Evolutionary conservation across 2,113 vertebrate genomes (phyloP).

Genomic region (Edolisoma coerulescens): DNA sequence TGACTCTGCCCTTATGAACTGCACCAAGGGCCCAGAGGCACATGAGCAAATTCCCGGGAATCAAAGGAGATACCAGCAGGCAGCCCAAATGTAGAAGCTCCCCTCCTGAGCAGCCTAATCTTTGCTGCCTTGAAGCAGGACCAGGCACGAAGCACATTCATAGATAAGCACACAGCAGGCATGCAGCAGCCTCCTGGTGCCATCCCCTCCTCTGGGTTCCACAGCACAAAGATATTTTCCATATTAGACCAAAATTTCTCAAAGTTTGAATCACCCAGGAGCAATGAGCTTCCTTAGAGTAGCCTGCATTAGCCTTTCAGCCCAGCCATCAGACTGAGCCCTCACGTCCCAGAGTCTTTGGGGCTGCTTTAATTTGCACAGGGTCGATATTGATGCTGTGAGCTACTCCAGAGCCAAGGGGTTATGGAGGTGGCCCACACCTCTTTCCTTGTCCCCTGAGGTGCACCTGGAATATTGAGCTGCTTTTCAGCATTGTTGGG

Average conservation of each 20-base stretch:
- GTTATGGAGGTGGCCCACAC: background rate
- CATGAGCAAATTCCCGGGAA: slow-evolving; percentile 33
- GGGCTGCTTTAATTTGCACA: background rate
- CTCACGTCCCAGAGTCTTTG: background rate
- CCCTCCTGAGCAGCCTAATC: slow-evolving; percentile 37
- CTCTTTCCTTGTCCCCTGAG: background rate
- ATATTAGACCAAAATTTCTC: slow-evolving; percentile 10
- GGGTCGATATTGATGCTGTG: background rate
- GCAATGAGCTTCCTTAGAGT: background rate
- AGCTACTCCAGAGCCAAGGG: background rate
- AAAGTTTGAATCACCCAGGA: background rate
- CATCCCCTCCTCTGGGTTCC: background rate
- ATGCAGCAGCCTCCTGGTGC: background rate
- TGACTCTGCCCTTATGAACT: slow-evolving; percentile 6
- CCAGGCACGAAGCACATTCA: background rate
- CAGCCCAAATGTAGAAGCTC: background rate
- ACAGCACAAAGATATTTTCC: background rate
- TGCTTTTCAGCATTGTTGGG: background rate
- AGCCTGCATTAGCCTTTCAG: background rate
- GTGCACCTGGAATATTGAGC: background rate
- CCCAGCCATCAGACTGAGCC: background rate
- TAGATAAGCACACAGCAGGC: slow-evolving; percentile 45
- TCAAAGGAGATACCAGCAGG: slow-evolving; percentile 37
- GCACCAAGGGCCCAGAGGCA: background rate
- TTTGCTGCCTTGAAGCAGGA: slow-evolving; percentile 38